Base-by-base conservation (phyloP, 2,888 invertebrate species). In the Orchestes rusci region DNA sequence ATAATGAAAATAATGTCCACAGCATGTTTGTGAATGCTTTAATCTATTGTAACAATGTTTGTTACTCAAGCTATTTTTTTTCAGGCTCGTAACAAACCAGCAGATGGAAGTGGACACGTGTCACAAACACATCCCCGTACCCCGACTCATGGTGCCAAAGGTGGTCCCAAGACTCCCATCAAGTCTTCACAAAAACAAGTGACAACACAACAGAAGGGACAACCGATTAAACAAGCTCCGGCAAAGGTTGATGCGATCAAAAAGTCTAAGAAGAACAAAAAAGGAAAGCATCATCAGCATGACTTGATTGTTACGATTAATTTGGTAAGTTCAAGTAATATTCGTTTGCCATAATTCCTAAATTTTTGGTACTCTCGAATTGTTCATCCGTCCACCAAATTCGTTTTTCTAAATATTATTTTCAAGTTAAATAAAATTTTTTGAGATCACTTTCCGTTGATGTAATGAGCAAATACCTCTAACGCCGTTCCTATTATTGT, bases 221-320 rank as follows among this genome's bases (percentile, higher is more conserved):
- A 84, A 51, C 82, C 80, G 46, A 84, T 80, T 63, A 77, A 77
- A 23, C 50, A 47, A 31, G 50, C 52, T 2, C 77, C 77, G 0
- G 77, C 78, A 38, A 77, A 78, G 54, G 76, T 73, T 1, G 51
- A 78, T 52, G 76, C 74, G 0, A 78, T 76, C 51, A 77, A 80
- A 54, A 74, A 77, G 28, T 76, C 76, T 55, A 79, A 81, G 58
- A 81, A 84, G 68, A 80, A 80, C 68, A 82, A 82, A 67, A 84
- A 84, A 10, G 82, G 85, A 59, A 79, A 83, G 59, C 81, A 86
- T 56, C 85, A 85, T 62, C 84, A 83, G 63, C 83, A 87, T 58
- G 87, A 88, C 60, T 77, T 87, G 43, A 79, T 82, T 54, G 87
- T 88, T 56, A 87, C 84, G 54, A 87, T 88, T 58, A 81, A 87